Percentiles rank a stretch among this genome's conserved stretches.
phyloP scores from a whole-genome alignment of 1,140 invertebrate genomes.

The Vanessa tameamea region DNA sequence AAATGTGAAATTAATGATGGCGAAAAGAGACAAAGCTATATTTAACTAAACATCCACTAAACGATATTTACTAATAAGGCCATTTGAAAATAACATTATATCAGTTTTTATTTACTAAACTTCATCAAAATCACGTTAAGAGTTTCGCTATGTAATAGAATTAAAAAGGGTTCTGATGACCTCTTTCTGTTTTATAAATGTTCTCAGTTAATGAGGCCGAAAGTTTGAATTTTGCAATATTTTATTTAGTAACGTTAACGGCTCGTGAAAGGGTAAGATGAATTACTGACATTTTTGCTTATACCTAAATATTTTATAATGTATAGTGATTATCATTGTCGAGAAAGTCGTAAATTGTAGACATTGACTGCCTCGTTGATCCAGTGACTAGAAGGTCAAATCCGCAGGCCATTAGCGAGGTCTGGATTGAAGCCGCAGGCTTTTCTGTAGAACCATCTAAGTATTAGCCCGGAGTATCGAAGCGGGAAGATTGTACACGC shows the following conservation, averaged over 20 bases:
- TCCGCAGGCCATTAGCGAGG: too few relatives aligned
- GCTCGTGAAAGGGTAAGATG: conserved; percentile 69
- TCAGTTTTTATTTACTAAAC: not conserved
- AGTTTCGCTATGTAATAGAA: conserved; percentile 26
- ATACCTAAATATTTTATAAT: conserved; percentile 3
- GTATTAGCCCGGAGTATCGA: too few relatives aligned
- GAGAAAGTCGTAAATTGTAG: too few relatives aligned
- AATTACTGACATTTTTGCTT: conserved; percentile 45
- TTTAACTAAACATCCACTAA: too few relatives aligned
- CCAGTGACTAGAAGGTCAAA: too few relatives aligned
- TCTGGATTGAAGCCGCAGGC: too few relatives aligned
- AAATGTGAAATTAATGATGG: too few relatives aligned
- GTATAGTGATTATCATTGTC: not conserved
- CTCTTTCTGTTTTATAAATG: conserved; percentile 45
- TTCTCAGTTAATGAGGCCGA: conserved; percentile 62
- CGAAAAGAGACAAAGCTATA: too few relatives aligned
- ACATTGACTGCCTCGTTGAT: too few relatives aligned
- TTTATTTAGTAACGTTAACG: conserved; percentile 50
- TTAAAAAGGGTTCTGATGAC: conserved; percentile 42
- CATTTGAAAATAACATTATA: not conserved
- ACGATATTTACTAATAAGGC: too few relatives aligned
- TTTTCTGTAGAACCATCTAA: too few relatives aligned
- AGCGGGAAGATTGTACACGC: too few relatives aligned
- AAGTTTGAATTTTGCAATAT: conserved; percentile 43
- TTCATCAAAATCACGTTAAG: not conserved